A percentile compares a stretch with the other conserved stretches of the same genome.
Evolutionary conservation across 1,140 invertebrate genomes (phyloP).

Genomic region (Drosophila pachea): DNA sequence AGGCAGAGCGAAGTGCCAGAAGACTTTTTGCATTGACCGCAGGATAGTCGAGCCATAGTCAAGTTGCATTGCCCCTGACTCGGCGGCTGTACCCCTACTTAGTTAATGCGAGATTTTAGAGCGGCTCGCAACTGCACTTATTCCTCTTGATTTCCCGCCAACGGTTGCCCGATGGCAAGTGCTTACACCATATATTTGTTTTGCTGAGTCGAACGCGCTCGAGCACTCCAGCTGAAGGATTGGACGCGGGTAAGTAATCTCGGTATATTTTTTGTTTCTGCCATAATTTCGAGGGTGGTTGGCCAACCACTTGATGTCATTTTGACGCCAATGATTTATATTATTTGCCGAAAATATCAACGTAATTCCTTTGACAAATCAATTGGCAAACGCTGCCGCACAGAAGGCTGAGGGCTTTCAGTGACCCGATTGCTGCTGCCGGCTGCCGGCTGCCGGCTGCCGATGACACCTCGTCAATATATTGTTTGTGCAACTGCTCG

Average conservation of each 20-base stretch:
- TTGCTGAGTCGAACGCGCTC: constrained; percentile 15
- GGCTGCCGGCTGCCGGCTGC: not conserved
- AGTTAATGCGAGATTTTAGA: not conserved
- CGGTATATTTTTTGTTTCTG: constrained; percentile 6
- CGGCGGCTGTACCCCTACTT: not conserved
- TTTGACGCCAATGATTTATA: constrained; percentile 55
- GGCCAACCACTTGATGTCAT: constrained; percentile 62
- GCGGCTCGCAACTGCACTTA: not conserved
- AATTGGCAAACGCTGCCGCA: constrained; percentile 49
- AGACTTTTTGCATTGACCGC: too few species aligned
- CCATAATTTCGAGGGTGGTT: constrained; percentile 38
- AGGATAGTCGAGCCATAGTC: too few species aligned
- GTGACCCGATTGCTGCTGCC: constrained; percentile 8
- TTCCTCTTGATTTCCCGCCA: not conserved
- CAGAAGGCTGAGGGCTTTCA: constrained; percentile 57
- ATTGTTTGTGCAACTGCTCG: constrained; percentile 43
- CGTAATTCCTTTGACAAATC: constrained; percentile 73
- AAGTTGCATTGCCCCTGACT: too few species aligned
- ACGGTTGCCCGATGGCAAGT: not conserved
- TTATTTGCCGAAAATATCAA: constrained; percentile 67
- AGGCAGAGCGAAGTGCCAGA: too few species aligned
- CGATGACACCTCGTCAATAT: constrained; percentile 44
- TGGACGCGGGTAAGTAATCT: constrained; percentile 28
- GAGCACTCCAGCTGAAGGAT: constrained; percentile 2
- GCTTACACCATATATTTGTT: constrained; percentile 16